Conservation (phyloP, 1,140 invertebrate genomes). For the Melitaea cinxia region DNA sequence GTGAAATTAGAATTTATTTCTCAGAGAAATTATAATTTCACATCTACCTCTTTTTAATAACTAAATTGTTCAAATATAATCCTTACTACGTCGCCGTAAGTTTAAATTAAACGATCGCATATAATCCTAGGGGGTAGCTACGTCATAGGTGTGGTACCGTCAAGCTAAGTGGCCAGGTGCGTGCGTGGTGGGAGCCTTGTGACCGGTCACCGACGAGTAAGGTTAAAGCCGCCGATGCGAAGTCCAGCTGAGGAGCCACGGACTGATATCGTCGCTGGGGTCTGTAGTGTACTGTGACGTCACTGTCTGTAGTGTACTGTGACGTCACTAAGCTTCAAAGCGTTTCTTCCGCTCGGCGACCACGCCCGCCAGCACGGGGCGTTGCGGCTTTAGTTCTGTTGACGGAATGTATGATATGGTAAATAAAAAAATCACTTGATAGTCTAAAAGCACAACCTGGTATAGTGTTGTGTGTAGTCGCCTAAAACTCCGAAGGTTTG, state of each 20-base stretch:
- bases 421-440: too few species aligned
- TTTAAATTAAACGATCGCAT: conserved; percentile 3
- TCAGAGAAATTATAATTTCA: conserved; percentile 3
- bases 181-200: conserved; percentile 62
- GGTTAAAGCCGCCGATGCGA: too few species aligned
- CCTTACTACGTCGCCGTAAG: conserved; percentile 16
- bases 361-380: conserved; percentile 83
- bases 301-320: neutral
- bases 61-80: conserved; percentile 4
- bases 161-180: conserved; percentile 74
- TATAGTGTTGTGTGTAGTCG: too few species aligned
- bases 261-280: too few species aligned
- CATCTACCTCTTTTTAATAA: conserved; percentile 1
- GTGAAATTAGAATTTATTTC: conserved; percentile 4
- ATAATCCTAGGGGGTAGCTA: neutral
- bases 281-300: too few species aligned
- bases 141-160: neutral
- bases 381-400: conserved; percentile 62
- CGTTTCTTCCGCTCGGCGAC: conserved; percentile 87
- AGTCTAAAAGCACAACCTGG: too few species aligned
- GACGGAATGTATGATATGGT: conserved; percentile 15
- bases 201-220: conserved; percentile 16
- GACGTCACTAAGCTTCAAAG: conserved; percentile 74
- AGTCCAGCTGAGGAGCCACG: too few species aligned
- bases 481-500: too few species aligned